A percentile compares a stretch with the other conserved stretches of the same genome.
Evolutionary conservation across 2,888 invertebrate genomes (phyloP).

Genomic region (Tiphia femorata): DNA sequence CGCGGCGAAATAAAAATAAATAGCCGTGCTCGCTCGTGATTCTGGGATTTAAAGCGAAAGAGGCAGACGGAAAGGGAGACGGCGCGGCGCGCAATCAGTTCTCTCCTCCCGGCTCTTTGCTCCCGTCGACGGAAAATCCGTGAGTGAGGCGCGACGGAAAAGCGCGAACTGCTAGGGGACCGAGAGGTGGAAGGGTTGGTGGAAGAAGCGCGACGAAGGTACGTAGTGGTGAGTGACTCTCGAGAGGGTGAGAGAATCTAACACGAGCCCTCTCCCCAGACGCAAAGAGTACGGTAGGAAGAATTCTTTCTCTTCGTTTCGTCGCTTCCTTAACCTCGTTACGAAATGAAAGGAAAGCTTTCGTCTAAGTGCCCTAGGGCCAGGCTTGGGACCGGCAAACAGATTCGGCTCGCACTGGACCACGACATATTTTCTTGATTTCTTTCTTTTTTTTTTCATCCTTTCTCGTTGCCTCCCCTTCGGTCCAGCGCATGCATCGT

Average conservation of each 20-base stretch:
- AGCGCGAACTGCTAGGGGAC: conserved; percentile 2
- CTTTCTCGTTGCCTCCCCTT: neutral
- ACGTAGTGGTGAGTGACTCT: too few species aligned
- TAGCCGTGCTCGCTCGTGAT: neutral
- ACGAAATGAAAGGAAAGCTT: conserved; percentile 45
- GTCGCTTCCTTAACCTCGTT: conserved; percentile 44
- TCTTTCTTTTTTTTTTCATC: neutral
- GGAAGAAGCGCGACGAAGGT: conserved; percentile 27
- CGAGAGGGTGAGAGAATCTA: too few species aligned
- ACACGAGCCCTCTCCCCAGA: conserved; percentile 18
- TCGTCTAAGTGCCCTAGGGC: too few species aligned
- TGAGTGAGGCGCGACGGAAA: conserved; percentile 1
- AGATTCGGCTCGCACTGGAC: too few species aligned
- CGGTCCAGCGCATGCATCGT: neutral
- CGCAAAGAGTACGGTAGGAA: conserved; percentile 13
- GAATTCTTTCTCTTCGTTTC: conserved; percentile 44
- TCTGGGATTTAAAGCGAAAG: neutral
- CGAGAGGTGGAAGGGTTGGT: conserved; percentile 12
- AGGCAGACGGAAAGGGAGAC: neutral
- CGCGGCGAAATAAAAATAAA: conserved; percentile 1
- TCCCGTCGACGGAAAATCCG: neutral
- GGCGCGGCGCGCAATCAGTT: neutral
- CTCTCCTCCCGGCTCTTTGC: neutral
- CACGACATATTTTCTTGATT: too few species aligned
- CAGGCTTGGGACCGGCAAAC: too few species aligned